Conservation (phyloP, 2,113 vertebrate species). For the Polypterus senegalus region DNA sequence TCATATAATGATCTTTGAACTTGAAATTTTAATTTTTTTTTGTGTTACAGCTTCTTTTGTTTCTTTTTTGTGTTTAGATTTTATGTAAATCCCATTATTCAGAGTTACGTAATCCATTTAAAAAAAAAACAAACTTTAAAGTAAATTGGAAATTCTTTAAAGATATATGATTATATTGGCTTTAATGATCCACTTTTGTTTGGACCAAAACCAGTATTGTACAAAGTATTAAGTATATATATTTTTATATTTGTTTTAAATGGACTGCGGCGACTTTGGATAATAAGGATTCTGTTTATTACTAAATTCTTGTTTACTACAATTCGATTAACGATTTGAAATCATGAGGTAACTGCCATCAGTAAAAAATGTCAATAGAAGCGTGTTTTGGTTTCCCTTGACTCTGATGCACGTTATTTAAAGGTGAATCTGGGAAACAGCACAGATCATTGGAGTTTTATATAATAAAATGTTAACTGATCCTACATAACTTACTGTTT, state of each 20-base stretch:
- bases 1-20: conserved; percentile 91
- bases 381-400: not conserved
- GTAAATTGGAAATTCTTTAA: conserved; percentile 98
- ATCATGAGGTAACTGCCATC: conserved; percentile 97
- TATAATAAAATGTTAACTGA: no score
- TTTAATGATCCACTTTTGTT: conserved; percentile 99
- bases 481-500: no score
- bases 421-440: no score
- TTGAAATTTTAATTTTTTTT: conserved; percentile 71
- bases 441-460: no score
- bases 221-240: conserved; percentile 99
- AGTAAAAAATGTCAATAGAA: conserved; percentile 82
- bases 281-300: conserved; percentile 99
- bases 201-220: conserved; percentile 99
- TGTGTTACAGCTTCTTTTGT: conserved; percentile 70
- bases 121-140: conserved; percentile 75
- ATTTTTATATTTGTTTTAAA: conserved; percentile 99
- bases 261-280: conserved; percentile 99
- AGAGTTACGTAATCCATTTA: conserved; percentile 99
- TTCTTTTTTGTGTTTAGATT: conserved; percentile 83
- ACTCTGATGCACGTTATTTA: no score
- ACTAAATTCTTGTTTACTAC: conserved; percentile 99
- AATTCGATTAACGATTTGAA: conserved; percentile 97
- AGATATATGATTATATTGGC: conserved; percentile 92
- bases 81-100: conserved; percentile 99